Conservation (phyloP, 2,797 vertebrate species). For the Crotalus adamanteus region DNA sequence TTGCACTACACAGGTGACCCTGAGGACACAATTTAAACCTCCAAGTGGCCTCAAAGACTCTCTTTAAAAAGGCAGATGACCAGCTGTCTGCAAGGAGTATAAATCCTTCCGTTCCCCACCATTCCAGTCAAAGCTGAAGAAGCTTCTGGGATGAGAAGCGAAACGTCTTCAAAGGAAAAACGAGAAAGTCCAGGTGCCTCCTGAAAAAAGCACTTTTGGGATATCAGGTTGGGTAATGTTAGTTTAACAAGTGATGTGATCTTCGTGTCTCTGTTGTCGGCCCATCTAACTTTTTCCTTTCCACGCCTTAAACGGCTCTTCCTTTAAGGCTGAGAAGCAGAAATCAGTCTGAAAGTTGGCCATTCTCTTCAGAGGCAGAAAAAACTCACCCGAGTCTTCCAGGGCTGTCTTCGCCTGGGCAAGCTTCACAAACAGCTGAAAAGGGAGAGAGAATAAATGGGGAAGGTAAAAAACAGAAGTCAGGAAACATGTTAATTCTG, state of each 20-base stretch:
- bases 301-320: background rate
- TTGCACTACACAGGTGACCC: too few species aligned
- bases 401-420: conserved; percentile 86
- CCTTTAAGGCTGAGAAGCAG: background rate
- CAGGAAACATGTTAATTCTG: background rate
- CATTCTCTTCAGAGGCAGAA: background rate
- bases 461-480: background rate
- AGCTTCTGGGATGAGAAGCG: too few species aligned
- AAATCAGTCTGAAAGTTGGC: background rate
- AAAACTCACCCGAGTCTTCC: conserved; percentile 85
- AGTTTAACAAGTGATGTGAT: background rate
- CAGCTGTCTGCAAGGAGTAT: too few species aligned
- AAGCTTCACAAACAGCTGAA: conserved; percentile 84
- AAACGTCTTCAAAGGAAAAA: too few species aligned
- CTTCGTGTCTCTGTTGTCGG: background rate
- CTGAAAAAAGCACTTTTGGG: too few species aligned
- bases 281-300: background rate
- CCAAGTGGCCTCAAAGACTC: too few species aligned
- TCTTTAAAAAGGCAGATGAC: too few species aligned
- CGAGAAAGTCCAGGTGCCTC: too few species aligned
- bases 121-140: too few species aligned
- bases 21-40: too few species aligned
- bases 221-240: background rate
- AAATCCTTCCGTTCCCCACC: too few species aligned
- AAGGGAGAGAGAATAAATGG: background rate